Percentiles rank a stretch among this genome's conserved stretches.
Conservation (phyloP, 2,888 invertebrate genomes). For the Platynereis dumerilii region DNA sequence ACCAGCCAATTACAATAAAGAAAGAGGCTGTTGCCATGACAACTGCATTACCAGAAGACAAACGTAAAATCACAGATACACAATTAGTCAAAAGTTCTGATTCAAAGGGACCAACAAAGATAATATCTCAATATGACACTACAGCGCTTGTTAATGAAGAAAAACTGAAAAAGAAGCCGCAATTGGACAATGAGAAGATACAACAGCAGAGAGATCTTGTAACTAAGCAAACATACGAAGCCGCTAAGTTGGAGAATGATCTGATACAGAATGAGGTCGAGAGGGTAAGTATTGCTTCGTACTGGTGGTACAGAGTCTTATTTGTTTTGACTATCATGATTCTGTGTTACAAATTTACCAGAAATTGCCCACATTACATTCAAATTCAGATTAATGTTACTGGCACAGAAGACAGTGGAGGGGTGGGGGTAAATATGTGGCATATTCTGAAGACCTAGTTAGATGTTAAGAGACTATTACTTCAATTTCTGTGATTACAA, state of each 20-base stretch:
- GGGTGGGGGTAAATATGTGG: no score
- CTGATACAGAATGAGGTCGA: constrained; percentile 50
- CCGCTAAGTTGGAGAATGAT: constrained; percentile 55
- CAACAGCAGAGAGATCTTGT: constrained; percentile 49
- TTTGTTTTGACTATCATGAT: no score
- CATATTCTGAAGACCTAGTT: no score
- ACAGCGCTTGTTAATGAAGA: constrained; percentile 11
- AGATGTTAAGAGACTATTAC: no score
- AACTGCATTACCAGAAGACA: no score
- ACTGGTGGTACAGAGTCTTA: no score
- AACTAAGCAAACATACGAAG: constrained; percentile 58
- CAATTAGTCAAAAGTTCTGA: constrained; percentile 10
- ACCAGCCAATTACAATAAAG: neutral
- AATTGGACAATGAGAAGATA: constrained; percentile 34
- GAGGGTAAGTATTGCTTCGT: no score
- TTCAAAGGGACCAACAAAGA: neutral
- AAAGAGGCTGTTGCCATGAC: neutral
- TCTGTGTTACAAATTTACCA: no score
- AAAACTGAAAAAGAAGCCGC: constrained; percentile 12
- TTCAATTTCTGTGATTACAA: no score
- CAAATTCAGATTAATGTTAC: no score
- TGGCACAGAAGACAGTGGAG: no score
- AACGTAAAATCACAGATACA: constrained; percentile 6
- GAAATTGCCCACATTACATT: no score
- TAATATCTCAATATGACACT: neutral